Evolutionary conservation across 2,113 vertebrate genomes (phyloP), one percentile per base, ranked within the genome.

Genomic region (Lethenteron camtschaticum): DNA sequence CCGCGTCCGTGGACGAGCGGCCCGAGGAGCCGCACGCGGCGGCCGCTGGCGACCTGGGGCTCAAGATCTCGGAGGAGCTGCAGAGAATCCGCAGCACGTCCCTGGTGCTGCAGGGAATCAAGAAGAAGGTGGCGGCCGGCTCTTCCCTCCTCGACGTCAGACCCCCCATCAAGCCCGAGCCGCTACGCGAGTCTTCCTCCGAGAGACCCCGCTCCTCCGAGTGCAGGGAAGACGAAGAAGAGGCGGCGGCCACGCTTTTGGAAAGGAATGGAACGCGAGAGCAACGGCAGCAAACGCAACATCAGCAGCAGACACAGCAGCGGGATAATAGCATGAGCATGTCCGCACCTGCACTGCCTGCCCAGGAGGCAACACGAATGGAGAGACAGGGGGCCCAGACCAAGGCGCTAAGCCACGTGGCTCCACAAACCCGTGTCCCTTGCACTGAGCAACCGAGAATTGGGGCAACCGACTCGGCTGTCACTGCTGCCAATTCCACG

Each of bases 61-160:
- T 86, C 77, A 90, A 88, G 76, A 95, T 97, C 73, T 86, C 87
- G 0, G 86, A 88, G 76, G 94, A 97, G 77, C 82, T 97, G 68
- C 87, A 85, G 68, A 86, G 91, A 68, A 90, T 97, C 73, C 95
- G 94, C 71, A 81, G 83, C 74, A 86, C 91, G 0, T 83, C 70
- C 2, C 75, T 85, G 74, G 79, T 82, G 72, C 85, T 83, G 1
- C 83, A 82, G 58, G 81, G 83, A 77, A 75, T 89, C 76, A 78
- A 82, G 80, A 72, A 85, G 74, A 55, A 78, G 71, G 11, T 81
- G 77, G 76, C 79, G 69, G 72, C 79, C 2, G 69, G 83, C 71
- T 71, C 86, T 68, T 78, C 84, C 56, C 74, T 79, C 73, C 68
- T 79, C 14, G 76, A 76, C 63, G 76, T 78, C 70, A 56, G 82